Base-by-base conservation (phyloP, 2,113 vertebrate species). In the Cariama cristata region DNA sequence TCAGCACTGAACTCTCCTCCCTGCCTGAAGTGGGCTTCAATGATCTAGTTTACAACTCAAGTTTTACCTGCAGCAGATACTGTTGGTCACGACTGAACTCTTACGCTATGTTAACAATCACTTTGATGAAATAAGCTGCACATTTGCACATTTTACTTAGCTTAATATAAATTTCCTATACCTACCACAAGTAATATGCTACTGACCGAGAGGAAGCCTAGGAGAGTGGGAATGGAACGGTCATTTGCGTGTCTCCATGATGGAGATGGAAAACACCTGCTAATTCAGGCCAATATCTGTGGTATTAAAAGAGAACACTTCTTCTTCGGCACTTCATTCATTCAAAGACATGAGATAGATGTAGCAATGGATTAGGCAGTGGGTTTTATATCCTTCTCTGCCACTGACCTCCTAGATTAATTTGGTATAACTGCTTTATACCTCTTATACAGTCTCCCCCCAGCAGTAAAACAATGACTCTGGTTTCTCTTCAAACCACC, bases 271-370 rank as follows among this genome's bases (percentile, higher is more conserved):
- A 81, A 90, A 16, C 12, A 52, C 6, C 45, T 45, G 12, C 24
- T 68, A 80, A 20, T 42, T 69, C 75, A 93, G 40, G 35, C 9
- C 40, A 86, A 22, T 6, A 72, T 6, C 44, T n/a, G 14, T 8
- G 5, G 12, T 14, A 88, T 6, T 52, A 40, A 30, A 27, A 82
- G 15, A 76, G 9, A 79, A 60, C 19, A 42, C 3, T 9, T 17
- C 35, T 56, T 60, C 44, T 73, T 73, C 75, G 50, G 59, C 9
- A 35, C 6, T 50, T 69, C 30, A 59, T 42, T 60, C 59, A 49
- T 52, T 59, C 27, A 52, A 42, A 90, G 22, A 45, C 4, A 3
- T 0, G 10, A 80, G 24, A 73, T 0, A 0, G 38, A 91, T 28
- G 42, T 0, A 77, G 13, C 11, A 92, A 64, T 12, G 19, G 33